These are phyloP conservation scores for Prorops nasuta DNA, from an alignment of 1,140 invertebrate species.

Conservation along the genomic window DNA sequence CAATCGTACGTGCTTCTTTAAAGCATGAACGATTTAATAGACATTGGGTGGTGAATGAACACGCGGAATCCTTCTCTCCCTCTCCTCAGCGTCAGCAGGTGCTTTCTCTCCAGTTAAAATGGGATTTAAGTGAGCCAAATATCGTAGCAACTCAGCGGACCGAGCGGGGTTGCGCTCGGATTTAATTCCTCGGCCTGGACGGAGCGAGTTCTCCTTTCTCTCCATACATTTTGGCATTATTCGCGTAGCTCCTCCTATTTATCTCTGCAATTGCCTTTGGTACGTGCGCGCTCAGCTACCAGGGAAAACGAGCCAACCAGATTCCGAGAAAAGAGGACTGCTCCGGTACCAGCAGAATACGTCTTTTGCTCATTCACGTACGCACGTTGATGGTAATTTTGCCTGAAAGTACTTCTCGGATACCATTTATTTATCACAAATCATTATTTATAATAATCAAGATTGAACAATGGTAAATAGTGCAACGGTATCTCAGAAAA, in stretches of 20 bases:
- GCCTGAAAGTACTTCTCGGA: too few species aligned
- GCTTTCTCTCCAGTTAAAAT: conserved; percentile 32
- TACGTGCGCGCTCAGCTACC: conserved; percentile 6
- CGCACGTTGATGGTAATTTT: too few species aligned
- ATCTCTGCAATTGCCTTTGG: conserved; percentile 20
- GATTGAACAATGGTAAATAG: too few species aligned
- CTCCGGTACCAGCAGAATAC: too few species aligned
- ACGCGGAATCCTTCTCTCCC: conserved; percentile 21
- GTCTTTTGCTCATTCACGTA: too few species aligned
- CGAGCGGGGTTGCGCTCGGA: conserved; percentile 24
- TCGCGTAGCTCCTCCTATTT: conserved; percentile 27
- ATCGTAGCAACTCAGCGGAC: conserved; percentile 21
- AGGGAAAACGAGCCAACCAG: conserved; percentile 8
- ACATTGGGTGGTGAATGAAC: conserved; percentile 14
- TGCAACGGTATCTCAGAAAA: too few species aligned
- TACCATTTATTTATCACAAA: too few species aligned
- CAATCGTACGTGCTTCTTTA: too few species aligned
- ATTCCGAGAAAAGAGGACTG: too few species aligned
- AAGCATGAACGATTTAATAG: conserved; percentile 19
- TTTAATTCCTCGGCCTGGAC: conserved; percentile 22
- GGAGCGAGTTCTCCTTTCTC: background rate
- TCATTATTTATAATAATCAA: too few species aligned
- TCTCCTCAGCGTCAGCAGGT: conserved; percentile 10
- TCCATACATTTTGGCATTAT: conserved; percentile 17
- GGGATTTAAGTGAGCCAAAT: conserved; percentile 23